These are phyloP conservation scores for Campylomormyrus numenius DNA, from an alignment of 2,113 vertebrate genomes.

Conservation along the genomic window DNA sequence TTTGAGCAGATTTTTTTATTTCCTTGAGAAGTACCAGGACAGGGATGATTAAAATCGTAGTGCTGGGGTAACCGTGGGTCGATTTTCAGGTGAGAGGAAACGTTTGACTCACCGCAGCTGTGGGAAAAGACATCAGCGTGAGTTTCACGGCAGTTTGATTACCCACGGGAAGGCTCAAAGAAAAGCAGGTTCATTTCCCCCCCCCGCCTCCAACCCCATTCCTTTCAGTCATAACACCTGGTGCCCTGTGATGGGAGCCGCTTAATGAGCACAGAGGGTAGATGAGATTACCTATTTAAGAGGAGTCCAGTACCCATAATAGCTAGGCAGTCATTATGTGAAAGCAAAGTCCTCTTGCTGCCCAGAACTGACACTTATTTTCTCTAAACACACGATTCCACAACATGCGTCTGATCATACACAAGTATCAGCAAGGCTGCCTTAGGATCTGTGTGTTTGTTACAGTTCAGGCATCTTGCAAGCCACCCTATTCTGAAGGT, in stretches of 20 bases:
- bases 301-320: slow-evolving; percentile 13
- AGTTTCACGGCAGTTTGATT: slow-evolving; percentile 45
- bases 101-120: slow-evolving; percentile 36
- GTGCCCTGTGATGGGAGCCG: slow-evolving; percentile 5
- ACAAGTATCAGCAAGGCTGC: background rate
- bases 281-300: slow-evolving; percentile 38
- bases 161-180: slow-evolving; percentile 44
- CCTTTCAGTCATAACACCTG: slow-evolving; percentile 13
- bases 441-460: background rate
- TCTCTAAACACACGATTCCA: background rate
- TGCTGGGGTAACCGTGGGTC: background rate
- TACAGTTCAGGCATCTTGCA: background rate
- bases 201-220: background rate
- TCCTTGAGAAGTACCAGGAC: background rate
- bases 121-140: slow-evolving; percentile 55
- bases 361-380: background rate
- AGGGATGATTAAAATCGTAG: background rate
- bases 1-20: background rate
- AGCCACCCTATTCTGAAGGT: background rate
- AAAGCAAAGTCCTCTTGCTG: background rate
- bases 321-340: background rate
- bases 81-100: background rate
- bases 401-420: background rate
- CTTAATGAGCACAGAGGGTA: slow-evolving; percentile 1
- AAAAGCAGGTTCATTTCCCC: slow-evolving; percentile 41